Evolutionary conservation across 2,888 invertebrate species (phyloP), one percentile per base, ranked within the genome.

Genomic region (Hoplodrina blanda): DNA sequence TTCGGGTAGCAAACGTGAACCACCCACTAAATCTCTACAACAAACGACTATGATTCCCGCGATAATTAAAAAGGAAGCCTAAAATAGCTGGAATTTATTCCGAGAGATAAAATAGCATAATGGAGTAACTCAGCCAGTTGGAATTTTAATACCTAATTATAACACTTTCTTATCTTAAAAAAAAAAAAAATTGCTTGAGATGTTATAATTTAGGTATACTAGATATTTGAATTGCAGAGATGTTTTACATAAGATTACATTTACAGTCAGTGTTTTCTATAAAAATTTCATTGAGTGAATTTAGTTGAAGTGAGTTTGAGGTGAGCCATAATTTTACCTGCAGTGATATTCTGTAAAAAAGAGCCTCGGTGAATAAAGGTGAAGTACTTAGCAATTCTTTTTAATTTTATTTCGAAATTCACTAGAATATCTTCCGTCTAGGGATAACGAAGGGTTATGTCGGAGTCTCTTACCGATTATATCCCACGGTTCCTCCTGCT

Each of bases 91-190:
- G 19, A 71, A 76, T 78, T 61, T 19, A 76, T 76, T 78, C 44
- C 37, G 11, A 20, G 52, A 57, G 55, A 66, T 78, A 80, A 71
- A 76, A 73, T 69, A 70, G 54, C 55, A 72, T 80, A 80, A 84
- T 73, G 65, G 44, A 84, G 68, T 67, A 46, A 7, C 64, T 54
- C 41, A 68, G 65, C 56, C 61, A 20, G 69, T 68, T 62, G 59
- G 77, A 73, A 82, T 82, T 76, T 84, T 75, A 79, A 69, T 75
- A 62, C 64, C 68, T 71, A 52, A 81, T 76, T 74, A 76, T 60
- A 62, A 55, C 62, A 57, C 46, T 65, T 62, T 69, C 30, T 46
- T 63, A 54, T n/a, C 50, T 66, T 17, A 37, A 2, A n/a, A 53
- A 49, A 53, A 49, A 60, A 60, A 11, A 49, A 53, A 54, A 56